phyloP scores from a whole-genome alignment of 37 sponge, comb jelly and placozoan species.

The Lycopodina hypogea region DNA sequence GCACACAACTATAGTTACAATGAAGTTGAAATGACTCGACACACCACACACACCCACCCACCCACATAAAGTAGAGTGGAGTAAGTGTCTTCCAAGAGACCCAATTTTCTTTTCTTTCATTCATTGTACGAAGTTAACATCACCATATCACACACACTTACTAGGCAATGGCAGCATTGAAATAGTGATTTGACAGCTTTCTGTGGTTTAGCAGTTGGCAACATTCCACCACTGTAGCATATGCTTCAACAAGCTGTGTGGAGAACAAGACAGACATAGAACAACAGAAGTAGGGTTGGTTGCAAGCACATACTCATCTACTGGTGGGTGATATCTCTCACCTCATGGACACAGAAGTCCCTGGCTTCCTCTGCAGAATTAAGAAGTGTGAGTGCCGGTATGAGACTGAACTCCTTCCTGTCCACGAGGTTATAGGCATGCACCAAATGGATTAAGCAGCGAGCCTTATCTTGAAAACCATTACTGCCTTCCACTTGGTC shows the following conservation, averaged over 20 bases:
- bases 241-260: slow-evolving; percentile 73
- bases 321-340: slow-evolving; percentile 3
- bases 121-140: too few species aligned
- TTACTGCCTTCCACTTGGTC: slow-evolving; percentile 24
- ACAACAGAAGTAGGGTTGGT: not conserved
- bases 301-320: not conserved
- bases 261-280: too few species aligned
- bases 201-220: slow-evolving; percentile 58
- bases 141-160: too few species aligned
- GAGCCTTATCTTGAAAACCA: slow-evolving; percentile 50
- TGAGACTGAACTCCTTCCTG: slow-evolving; percentile 46
- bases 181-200: slow-evolving; percentile 36
- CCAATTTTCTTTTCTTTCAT: too few species aligned
- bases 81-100: too few species aligned
- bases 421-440: slow-evolving; percentile 74
- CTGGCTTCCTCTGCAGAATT: slow-evolving; percentile 66
- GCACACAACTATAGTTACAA: too few species aligned
- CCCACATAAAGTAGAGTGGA: too few species aligned
- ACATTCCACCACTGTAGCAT: slow-evolving; percentile 75
- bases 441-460: slow-evolving; percentile 57
- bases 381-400: slow-evolving; percentile 68
- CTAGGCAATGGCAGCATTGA: slow-evolving; percentile 41
- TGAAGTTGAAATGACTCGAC: too few species aligned
- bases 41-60: too few species aligned
- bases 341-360: slow-evolving; percentile 61